phyloP scores from a whole-genome alignment of 2,888 invertebrate genomes.

The Globia sparganii region DNA sequence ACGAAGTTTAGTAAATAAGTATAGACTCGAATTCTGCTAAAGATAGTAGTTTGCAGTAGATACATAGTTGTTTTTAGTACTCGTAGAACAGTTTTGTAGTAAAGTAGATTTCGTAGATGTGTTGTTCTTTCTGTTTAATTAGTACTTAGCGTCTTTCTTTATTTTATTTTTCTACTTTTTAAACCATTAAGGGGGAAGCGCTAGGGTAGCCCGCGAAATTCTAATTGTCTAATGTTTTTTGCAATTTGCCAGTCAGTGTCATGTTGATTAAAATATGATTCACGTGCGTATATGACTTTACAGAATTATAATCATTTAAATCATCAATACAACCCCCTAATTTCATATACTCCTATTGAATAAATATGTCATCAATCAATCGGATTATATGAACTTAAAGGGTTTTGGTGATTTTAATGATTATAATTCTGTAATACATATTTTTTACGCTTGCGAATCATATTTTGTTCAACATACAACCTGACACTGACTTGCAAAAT shows the following conservation, averaged over 20 bases:
- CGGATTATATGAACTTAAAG: too few relatives aligned
- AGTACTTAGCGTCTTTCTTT: background rate
- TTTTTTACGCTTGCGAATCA: background rate
- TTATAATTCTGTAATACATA: background rate
- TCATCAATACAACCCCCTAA: background rate
- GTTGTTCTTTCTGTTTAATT: constrained; percentile 17
- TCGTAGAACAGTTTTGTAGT: constrained; percentile 30
- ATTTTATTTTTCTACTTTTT: background rate
- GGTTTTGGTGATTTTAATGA: background rate
- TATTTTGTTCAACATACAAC: background rate
- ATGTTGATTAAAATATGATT: too few relatives aligned
- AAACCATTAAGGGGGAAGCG: too few relatives aligned
- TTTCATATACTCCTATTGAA: too few relatives aligned
- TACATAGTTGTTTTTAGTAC: constrained; percentile 12
- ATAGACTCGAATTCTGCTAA: constrained; percentile 5
- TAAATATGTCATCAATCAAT: too few relatives aligned
- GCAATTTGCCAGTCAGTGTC: too few relatives aligned
- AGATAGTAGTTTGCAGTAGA: constrained; percentile 20
- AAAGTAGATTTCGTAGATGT: constrained; percentile 23
- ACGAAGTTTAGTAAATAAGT: constrained; percentile 33
- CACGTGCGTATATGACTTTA: background rate
- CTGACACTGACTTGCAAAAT: background rate
- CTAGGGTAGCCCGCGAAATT: too few relatives aligned
- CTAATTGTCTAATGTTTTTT: too few relatives aligned
- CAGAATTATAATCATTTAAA: background rate